Conservation (phyloP, 2,797 vertebrate species). For the Gadopsis bispinosus region DNA sequence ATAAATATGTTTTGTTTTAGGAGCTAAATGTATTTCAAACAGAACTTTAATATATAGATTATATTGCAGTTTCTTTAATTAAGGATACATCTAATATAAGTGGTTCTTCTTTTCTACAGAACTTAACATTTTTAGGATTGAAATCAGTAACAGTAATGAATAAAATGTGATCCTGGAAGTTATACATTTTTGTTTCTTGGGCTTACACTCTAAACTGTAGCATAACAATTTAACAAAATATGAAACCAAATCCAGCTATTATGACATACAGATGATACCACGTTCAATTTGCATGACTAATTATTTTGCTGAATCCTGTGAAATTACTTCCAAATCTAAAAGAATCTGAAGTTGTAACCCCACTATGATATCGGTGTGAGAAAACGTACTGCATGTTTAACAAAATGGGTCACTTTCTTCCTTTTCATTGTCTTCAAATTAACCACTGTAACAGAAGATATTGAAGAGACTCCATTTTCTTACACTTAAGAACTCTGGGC, state of each 20-base stretch:
- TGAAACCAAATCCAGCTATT: neutral
- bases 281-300: neutral
- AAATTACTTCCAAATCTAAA: neutral
- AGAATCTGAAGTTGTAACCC: neutral
- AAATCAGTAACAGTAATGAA: neutral
- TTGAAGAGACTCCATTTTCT: neutral
- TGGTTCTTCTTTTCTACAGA: neutral
- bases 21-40: neutral
- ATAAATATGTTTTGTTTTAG: neutral
- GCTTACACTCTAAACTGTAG: neutral
- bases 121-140: neutral
- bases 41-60: neutral
- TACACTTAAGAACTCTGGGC: neutral
- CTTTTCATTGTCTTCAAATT: neutral
- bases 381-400: neutral
- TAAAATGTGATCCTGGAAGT: neutral
- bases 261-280: neutral
- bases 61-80: neutral
- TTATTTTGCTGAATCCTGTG: neutral
- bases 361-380: neutral
- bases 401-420: neutral
- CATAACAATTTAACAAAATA: neutral
- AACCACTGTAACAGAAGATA: neutral
- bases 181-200: neutral
- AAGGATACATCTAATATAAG: neutral